Percentiles rank a stretch among this genome's conserved stretches.
Evolutionary conservation across 2,113 vertebrate genomes (phyloP).

Genomic region (Cynoglossus semilaevis): DNA sequence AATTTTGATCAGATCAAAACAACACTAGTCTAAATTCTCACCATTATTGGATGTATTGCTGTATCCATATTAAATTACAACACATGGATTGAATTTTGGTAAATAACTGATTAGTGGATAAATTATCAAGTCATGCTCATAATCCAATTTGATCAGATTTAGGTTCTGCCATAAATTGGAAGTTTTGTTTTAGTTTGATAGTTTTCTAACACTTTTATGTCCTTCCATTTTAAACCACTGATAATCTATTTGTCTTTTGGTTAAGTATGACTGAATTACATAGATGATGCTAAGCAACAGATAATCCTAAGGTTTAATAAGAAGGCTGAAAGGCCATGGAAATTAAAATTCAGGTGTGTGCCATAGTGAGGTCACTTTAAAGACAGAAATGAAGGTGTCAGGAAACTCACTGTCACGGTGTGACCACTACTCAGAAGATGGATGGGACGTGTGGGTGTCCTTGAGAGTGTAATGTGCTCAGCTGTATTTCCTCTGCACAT

Average conservation of each 20-base stretch:
- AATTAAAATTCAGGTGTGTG: too few relatives aligned
- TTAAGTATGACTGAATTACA: too few relatives aligned
- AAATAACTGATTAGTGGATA: too few relatives aligned
- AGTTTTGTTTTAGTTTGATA: too few relatives aligned
- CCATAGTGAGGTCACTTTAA: background rate
- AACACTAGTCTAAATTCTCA: slow-evolving; percentile 2
- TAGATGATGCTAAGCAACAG: too few relatives aligned
- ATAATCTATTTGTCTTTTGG: too few relatives aligned
- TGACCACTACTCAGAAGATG: slow-evolving; percentile 35
- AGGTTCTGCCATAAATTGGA: background rate
- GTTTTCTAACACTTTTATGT: too few relatives aligned
- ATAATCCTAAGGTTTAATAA: too few relatives aligned
- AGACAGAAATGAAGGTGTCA: slow-evolving; percentile 23
- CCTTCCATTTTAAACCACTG: too few relatives aligned
- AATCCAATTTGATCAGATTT: background rate
- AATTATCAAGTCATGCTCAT: background rate
- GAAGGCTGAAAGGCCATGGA: too few relatives aligned
- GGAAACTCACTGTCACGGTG: slow-evolving; percentile 39
- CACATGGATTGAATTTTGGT: too few relatives aligned
- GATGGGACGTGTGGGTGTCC: slow-evolving; percentile 44
- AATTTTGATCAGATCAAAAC: slow-evolving; percentile 5
- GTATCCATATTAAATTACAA: slow-evolving; percentile 10
- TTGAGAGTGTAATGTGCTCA: slow-evolving; percentile 34
- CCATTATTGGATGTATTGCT: background rate
- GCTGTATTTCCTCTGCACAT: slow-evolving; percentile 38